Conservation (phyloP, 2,797 vertebrate species). For the Acrossocheilus wenchowensis region DNA sequence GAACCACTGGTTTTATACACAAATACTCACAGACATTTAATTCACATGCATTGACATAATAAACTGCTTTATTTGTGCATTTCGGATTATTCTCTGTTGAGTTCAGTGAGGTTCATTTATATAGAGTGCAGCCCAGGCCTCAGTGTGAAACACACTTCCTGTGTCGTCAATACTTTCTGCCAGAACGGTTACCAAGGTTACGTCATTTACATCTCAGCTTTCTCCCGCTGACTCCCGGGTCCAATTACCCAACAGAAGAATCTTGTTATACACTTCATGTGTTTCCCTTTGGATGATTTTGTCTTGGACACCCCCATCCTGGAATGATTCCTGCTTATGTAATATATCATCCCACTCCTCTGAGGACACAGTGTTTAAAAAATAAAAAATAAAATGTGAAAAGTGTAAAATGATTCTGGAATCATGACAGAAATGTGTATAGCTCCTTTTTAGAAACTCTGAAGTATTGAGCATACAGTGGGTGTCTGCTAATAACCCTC, state of each 20-base stretch:
- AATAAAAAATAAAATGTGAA: background rate
- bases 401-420: background rate
- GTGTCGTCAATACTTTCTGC: background rate
- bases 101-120: background rate
- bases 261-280: constrained; percentile 12
- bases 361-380: background rate
- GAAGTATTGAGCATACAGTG: background rate
- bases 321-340: constrained; percentile 29
- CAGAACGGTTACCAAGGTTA: constrained; percentile 29
- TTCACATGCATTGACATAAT: background rate
- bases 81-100: background rate
- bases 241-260: constrained; percentile 35
- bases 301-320: constrained; percentile 29
- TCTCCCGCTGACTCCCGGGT: background rate
- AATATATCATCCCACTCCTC: constrained; percentile 22
- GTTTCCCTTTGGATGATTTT: constrained; percentile 2
- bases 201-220: constrained; percentile 13
- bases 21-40: background rate
- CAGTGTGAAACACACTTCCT: constrained; percentile 9
- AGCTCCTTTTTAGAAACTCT: background rate
- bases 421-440: background rate
- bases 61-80: background rate
- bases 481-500: background rate
- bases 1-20: background rate
- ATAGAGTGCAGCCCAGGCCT: background rate